These are phyloP conservation scores for Osmerus eperlanus DNA, from an alignment of 2,113 vertebrate genomes.

Conservation along the genomic window DNA sequence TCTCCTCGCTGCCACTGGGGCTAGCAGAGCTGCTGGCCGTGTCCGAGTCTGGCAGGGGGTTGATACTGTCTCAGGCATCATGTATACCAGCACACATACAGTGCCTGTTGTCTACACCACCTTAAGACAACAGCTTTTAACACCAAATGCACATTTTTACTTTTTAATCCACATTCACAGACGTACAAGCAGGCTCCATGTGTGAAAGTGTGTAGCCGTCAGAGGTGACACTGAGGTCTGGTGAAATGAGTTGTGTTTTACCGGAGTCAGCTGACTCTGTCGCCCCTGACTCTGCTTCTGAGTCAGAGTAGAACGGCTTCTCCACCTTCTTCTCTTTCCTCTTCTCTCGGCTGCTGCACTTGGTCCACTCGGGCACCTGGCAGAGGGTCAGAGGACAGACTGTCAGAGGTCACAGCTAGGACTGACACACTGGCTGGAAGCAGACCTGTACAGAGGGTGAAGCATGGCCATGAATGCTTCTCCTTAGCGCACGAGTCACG, in stretches of 20 bases:
- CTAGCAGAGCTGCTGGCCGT: slow-evolving; percentile 78
- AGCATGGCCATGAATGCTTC: slow-evolving; percentile 68
- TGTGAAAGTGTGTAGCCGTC: neutral
- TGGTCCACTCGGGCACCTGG: slow-evolving; percentile 98
- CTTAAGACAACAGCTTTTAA: too few relatives aligned
- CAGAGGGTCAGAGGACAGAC: slow-evolving; percentile 6
- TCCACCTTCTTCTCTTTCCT: slow-evolving; percentile 96
- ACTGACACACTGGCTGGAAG: slow-evolving; percentile 25
- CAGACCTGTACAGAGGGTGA: slow-evolving; percentile 41
- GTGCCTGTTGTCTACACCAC: neutral
- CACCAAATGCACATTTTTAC: neutral
- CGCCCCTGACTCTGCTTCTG: slow-evolving; percentile 91
- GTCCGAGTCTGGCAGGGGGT: slow-evolving; percentile 75
- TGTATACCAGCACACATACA: neutral
- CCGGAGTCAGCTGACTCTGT: slow-evolving; percentile 95
- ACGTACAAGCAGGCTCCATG: neutral
- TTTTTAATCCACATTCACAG: too few relatives aligned
- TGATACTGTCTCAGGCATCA: neutral
- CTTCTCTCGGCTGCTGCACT: slow-evolving; percentile 93
- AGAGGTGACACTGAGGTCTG: neutral
- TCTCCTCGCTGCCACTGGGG: slow-evolving; percentile 75
- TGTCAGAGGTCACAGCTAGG: slow-evolving; percentile 4
- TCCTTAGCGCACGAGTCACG: slow-evolving; percentile 54
- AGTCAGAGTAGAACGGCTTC: slow-evolving; percentile 97
- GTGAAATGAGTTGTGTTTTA: slow-evolving; percentile 53